A percentile compares a stretch with the other conserved stretches of the same genome.
phyloP scores from a whole-genome alignment of 2,113 vertebrate genomes.

The Cinclus mexicanus region DNA sequence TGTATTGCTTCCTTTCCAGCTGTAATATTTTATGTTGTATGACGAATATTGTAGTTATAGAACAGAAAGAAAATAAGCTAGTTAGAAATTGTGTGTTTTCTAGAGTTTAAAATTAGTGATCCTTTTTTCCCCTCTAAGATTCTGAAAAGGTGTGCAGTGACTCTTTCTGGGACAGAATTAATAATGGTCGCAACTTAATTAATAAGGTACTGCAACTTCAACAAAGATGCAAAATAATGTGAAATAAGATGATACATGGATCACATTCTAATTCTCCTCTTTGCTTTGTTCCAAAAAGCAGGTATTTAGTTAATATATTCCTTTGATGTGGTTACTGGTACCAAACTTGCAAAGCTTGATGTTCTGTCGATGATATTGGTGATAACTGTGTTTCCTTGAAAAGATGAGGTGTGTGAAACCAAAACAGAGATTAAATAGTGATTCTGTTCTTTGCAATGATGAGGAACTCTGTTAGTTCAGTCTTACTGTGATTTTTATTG shows the following conservation, averaged over 20 bases:
- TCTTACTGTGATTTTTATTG: constrained; percentile 16
- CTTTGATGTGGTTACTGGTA: not conserved
- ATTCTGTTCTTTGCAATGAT: constrained; percentile 19
- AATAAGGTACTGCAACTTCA: not conserved
- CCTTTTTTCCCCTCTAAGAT: not conserved
- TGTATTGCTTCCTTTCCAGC: not conserved
- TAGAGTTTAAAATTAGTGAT: not conserved
- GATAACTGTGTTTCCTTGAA: not conserved
- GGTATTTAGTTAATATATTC: not conserved
- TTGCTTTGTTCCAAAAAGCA: not conserved
- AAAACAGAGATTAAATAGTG: constrained; percentile 24
- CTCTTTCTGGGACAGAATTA: not conserved
- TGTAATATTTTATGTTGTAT: not conserved
- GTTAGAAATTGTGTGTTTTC: not conserved
- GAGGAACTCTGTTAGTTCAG: constrained; percentile 40
- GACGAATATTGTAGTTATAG: not conserved
- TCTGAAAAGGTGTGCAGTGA: not conserved
- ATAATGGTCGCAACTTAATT: not conserved
- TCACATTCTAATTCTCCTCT: not conserved
- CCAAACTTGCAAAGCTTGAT: not conserved
- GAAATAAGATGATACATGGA: not conserved
- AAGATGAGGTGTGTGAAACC: constrained; percentile 30
- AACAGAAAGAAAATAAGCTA: not conserved
- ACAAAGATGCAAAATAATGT: not conserved
- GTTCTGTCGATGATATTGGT: not conserved